phyloP scores from a whole-genome alignment of 2,888 invertebrate species.

The Drosophila kokeensis region DNA sequence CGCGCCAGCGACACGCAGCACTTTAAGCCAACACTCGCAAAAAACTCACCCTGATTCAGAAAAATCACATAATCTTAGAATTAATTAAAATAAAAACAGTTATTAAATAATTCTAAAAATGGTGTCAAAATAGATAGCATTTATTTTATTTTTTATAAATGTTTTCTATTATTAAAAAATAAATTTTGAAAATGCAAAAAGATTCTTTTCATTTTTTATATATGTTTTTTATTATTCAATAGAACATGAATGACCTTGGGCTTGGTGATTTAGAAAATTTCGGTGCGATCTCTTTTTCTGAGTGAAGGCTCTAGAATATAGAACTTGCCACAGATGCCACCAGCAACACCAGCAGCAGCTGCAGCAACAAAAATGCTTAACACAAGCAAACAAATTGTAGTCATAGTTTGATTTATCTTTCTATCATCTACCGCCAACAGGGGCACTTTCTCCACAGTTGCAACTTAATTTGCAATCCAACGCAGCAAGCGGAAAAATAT shows the following conservation, averaged over 20 bases:
- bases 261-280: not conserved
- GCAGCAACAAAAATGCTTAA: not conserved
- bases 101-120: not conserved
- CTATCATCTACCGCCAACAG: constrained; percentile 41
- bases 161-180: not conserved
- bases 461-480: constrained; percentile 51
- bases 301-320: constrained; percentile 1
- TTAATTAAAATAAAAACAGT: not conserved
- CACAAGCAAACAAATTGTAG: constrained; percentile 46
- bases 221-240: not conserved
- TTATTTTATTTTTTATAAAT: not conserved
- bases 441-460: constrained; percentile 12
- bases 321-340: not conserved
- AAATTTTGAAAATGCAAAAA: not conserved
- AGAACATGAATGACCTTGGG: too few species aligned
- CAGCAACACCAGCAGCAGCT: constrained; percentile 10
- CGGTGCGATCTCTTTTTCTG: not conserved
- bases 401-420: constrained; percentile 68
- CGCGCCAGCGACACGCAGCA: constrained; percentile 51
- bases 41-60: not conserved
- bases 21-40: constrained; percentile 24
- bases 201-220: not conserved
- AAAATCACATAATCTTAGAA: not conserved
- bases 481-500: constrained; percentile 49
- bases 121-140: not conserved